A percentile compares a stretch with the other conserved stretches of the same genome.
These are phyloP conservation scores for Eurosta solidaginis DNA, from an alignment of 1,140 invertebrate species.

Conservation along the genomic window DNA sequence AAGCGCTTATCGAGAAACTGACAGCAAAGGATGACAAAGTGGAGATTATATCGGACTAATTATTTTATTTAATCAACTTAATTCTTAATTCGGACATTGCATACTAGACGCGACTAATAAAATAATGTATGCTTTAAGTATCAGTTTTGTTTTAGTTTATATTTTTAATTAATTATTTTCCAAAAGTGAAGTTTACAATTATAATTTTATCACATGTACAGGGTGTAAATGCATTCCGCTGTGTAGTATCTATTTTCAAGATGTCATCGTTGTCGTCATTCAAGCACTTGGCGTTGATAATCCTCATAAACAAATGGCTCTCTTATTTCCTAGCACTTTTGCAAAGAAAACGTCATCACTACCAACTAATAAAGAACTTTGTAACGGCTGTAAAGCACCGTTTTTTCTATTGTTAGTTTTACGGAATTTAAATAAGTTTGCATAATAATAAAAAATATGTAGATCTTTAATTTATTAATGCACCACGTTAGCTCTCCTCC, in stretches of 20 bases:
- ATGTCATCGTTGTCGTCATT: slow-evolving; percentile 6
- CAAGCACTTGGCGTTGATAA: neutral
- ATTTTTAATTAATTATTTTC: neutral
- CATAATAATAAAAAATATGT: neutral
- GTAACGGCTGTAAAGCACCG: neutral
- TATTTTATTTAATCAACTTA: neutral
- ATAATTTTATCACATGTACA: slow-evolving; percentile 35
- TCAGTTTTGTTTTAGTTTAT: slow-evolving; percentile 23
- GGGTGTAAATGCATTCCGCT: slow-evolving; percentile 24
- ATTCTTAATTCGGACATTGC: neutral
- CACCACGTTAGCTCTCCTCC: too few relatives aligned
- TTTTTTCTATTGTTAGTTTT: neutral
- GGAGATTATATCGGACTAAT: slow-evolving; percentile 1
- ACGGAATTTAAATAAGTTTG: neutral
- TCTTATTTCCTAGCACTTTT: too few relatives aligned
- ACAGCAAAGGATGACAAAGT: slow-evolving; percentile 4
- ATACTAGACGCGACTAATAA: neutral
- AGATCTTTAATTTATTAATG: neutral
- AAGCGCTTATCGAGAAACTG: slow-evolving; percentile 46
- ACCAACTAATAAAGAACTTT: neutral
- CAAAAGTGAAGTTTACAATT: slow-evolving; percentile 30
- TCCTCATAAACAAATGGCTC: neutral
- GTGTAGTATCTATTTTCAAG: neutral
- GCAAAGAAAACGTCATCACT: too few relatives aligned
- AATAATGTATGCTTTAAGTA: neutral